A percentile compares a stretch with the other conserved stretches of the same genome.
phyloP scores from a whole-genome alignment of 2,888 invertebrate species.

The Lapara coniferarum region DNA sequence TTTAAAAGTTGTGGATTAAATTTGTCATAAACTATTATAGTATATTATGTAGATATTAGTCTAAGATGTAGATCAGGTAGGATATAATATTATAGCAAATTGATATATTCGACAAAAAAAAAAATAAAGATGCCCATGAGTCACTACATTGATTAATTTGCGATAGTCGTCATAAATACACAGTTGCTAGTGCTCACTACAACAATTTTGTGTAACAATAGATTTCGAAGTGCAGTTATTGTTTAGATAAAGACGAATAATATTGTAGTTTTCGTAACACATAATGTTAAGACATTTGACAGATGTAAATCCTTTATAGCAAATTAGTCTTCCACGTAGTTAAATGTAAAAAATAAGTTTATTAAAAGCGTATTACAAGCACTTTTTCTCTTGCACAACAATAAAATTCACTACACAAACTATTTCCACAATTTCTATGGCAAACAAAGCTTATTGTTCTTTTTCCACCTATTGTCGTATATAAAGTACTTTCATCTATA shows the following conservation, averaged over 20 bases:
- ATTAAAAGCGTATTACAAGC: not conserved
- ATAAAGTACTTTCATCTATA: too few species aligned
- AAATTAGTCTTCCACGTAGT: constrained; percentile 5
- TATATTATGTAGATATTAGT: too few species aligned
- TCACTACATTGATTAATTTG: constrained; percentile 14
- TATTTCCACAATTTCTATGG: constrained; percentile 6
- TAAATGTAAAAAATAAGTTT: not conserved
- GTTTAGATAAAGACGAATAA: not conserved
- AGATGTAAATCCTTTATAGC: not conserved
- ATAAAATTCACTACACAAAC: constrained; percentile 16
- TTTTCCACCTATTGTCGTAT: constrained; percentile 8
- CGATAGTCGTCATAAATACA: not conserved
- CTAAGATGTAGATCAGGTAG: not conserved
- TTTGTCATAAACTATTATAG: not conserved
- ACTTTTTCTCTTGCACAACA: constrained; percentile 17
- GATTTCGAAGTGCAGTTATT: too few species aligned
- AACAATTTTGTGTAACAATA: not conserved
- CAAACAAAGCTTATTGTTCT: constrained; percentile 20
- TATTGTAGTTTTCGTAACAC: constrained; percentile 11
- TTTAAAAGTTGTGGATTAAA: not conserved
- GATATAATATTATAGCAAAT: not conserved
- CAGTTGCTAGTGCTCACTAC: not conserved
- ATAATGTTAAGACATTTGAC: not conserved
- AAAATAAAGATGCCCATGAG: constrained; percentile 7
- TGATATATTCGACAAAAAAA: not conserved